These are phyloP conservation scores for Leucoraja ocellata DNA, from an alignment of 2,797 vertebrate genomes.

Conservation along the genomic window DNA sequence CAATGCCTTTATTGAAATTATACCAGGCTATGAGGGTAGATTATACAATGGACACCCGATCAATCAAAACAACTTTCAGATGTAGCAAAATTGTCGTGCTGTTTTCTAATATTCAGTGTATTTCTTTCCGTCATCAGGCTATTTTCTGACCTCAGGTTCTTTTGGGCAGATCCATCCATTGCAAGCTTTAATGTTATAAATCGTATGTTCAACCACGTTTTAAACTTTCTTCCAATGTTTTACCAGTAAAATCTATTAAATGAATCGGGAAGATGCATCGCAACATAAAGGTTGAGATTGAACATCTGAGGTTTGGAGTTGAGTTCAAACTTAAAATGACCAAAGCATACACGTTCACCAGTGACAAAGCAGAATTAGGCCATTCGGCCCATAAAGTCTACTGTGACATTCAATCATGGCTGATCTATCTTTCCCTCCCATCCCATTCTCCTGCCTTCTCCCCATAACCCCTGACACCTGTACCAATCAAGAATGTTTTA, in stretches of 20 bases:
- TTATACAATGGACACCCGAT: background rate
- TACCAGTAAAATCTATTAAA: background rate
- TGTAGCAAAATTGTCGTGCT: background rate
- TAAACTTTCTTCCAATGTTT: background rate
- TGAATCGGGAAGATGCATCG: background rate
- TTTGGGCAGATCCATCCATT: background rate
- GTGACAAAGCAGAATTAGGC: too few species aligned
- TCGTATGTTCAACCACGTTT: background rate
- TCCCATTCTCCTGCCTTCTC: too few species aligned
- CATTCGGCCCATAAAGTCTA: too few species aligned
- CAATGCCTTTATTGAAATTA: background rate
- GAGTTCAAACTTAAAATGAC: too few species aligned
- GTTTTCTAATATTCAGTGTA: background rate
- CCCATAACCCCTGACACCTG: too few species aligned
- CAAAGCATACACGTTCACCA: too few species aligned
- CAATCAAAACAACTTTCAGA: constrained; percentile 2
- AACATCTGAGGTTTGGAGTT: too few species aligned
- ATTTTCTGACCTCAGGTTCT: background rate
- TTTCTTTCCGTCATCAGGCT: background rate
- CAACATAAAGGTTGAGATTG: background rate
- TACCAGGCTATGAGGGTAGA: background rate
- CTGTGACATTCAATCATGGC: too few species aligned
- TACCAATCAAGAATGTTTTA: too few species aligned
- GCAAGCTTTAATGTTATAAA: background rate
- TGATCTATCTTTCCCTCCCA: too few species aligned